These are phyloP conservation scores for Magallana ariakensis DNA, from an alignment of 1,140 invertebrate genomes.

Conservation along the genomic window DNA sequence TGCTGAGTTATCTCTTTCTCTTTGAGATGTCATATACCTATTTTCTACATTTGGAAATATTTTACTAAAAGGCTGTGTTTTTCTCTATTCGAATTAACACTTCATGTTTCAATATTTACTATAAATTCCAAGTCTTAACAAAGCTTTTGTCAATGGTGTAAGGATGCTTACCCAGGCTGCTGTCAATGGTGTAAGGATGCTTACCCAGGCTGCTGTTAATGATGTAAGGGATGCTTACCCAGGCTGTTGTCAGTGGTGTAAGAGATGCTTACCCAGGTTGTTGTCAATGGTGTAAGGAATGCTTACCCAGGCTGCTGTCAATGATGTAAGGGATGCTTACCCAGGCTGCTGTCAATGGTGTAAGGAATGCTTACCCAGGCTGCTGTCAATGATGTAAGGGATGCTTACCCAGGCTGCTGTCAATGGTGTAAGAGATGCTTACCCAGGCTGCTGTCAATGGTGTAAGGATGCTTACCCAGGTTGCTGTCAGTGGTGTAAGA, in stretches of 20 bases:
- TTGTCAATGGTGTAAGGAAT: slow-evolving; percentile 2
- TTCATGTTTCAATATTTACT: background rate
- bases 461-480: slow-evolving; percentile 3
- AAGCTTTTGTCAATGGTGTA: background rate
- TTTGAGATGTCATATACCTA: no score
- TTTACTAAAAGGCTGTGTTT: no score
- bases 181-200: slow-evolving; percentile 6
- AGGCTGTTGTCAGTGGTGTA: background rate
- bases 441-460: background rate
- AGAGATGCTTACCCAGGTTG: background rate
- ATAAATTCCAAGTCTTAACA: no score
- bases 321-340: slow-evolving; percentile 14
- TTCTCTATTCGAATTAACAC: no score
- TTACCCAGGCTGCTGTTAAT: background rate
- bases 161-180: background rate
- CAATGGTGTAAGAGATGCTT: slow-evolving; percentile 7
- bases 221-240: background rate
- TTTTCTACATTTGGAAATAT: no score
- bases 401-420: background rate
- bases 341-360: background rate
- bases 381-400: background rate
- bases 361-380: background rate
- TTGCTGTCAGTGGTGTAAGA: background rate
- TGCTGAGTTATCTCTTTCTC: no score
- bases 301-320: background rate